Evolutionary conservation across 2,888 invertebrate genomes (phyloP).

Genomic region (Globia sparganii): DNA sequence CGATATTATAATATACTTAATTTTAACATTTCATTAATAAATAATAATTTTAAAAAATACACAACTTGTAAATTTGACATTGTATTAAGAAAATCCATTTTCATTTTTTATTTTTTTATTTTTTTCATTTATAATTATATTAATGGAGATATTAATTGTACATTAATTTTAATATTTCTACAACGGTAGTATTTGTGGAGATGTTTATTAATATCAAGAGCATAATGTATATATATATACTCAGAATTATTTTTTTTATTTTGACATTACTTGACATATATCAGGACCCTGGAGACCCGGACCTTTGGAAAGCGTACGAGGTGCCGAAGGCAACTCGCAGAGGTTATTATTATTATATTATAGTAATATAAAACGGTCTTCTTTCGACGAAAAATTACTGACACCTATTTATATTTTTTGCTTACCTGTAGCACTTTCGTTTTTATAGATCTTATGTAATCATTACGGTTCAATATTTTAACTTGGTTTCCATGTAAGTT

Average conservation of each 20-base stretch:
- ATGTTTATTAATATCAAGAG: background rate
- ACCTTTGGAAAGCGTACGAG: too few relatives aligned
- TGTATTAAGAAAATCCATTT: too few relatives aligned
- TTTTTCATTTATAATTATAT: background rate
- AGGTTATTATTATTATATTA: too few relatives aligned
- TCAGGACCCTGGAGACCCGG: too few relatives aligned
- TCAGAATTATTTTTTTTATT: background rate
- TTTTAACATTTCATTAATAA: background rate
- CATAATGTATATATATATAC: background rate
- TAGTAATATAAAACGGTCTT: accelerated
- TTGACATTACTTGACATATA: background rate
- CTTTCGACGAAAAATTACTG: too few relatives aligned
- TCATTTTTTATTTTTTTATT: too few relatives aligned
- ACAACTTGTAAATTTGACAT: too few relatives aligned
- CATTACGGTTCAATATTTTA: too few relatives aligned
- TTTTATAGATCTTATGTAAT: background rate
- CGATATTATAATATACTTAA: background rate
- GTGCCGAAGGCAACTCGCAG: too few relatives aligned
- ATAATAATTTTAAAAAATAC: too few relatives aligned
- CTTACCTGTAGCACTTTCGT: background rate
- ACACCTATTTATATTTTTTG: background rate
- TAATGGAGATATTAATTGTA: background rate
- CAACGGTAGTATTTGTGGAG: background rate
- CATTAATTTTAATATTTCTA: background rate
- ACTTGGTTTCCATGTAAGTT: background rate